phyloP scores from a whole-genome alignment of 2,113 vertebrate genomes.

The Pollachius pollachius region DNA sequence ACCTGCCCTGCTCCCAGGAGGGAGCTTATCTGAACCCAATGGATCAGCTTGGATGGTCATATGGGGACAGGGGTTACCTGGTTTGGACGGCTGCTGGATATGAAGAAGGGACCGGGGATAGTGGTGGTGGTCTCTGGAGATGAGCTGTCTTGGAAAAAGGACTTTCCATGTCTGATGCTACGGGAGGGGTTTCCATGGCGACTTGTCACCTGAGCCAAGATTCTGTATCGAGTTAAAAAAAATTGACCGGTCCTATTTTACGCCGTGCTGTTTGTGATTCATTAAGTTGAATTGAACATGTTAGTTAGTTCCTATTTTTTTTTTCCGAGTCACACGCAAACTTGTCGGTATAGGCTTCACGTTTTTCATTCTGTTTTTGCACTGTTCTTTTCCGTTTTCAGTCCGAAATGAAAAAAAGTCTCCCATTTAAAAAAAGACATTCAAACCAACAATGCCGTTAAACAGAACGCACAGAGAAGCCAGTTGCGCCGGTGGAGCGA shows the following conservation, averaged over 20 bases:
- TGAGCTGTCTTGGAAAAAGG: too few relatives aligned
- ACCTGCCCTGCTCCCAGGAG: slow-evolving; percentile 32
- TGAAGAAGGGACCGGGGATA: slow-evolving; percentile 41
- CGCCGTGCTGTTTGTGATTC: too few relatives aligned
- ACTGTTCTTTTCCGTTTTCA: too few relatives aligned
- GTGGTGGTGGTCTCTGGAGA: slow-evolving; percentile 11
- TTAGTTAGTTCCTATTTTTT: too few relatives aligned
- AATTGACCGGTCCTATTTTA: neutral
- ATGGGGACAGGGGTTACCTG: slow-evolving; percentile 44
- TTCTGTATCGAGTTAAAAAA: slow-evolving; percentile 5
- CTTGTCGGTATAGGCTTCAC: too few relatives aligned
- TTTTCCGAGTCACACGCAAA: too few relatives aligned
- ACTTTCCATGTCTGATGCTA: slow-evolving; percentile 32
- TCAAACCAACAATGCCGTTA: too few relatives aligned
- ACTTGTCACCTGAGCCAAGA: slow-evolving; percentile 7
- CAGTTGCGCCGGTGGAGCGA: slow-evolving; percentile 31
- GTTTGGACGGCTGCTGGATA: slow-evolving; percentile 33
- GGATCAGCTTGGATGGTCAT: slow-evolving; percentile 38
- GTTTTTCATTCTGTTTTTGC: too few relatives aligned
- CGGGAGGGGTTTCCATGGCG: slow-evolving; percentile 14
- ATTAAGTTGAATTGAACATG: too few relatives aligned
- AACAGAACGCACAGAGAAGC: too few relatives aligned
- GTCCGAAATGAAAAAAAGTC: too few relatives aligned
- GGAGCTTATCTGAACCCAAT: slow-evolving; percentile 29
- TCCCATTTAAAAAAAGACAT: too few relatives aligned